Evolutionary conservation across 2,888 invertebrate species (phyloP).

Genomic region (Physocephala rufipes): DNA sequence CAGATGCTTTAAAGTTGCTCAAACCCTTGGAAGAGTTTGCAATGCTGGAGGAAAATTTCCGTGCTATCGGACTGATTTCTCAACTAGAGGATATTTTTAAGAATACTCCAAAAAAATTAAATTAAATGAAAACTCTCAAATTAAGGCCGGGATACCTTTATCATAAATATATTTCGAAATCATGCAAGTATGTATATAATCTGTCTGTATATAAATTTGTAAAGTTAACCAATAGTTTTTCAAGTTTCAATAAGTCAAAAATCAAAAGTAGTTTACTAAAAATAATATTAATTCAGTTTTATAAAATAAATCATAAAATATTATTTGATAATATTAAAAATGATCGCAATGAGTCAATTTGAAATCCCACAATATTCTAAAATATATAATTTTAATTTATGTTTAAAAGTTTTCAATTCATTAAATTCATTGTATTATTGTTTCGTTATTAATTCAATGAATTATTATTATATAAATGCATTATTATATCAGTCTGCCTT

Average conservation of each 20-base stretch:
- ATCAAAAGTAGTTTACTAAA: too few relatives aligned
- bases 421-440: too few relatives aligned
- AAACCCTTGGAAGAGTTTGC: conserved; percentile 62
- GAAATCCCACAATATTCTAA: too few relatives aligned
- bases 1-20: conserved; percentile 57
- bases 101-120: conserved; percentile 31
- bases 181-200: not conserved
- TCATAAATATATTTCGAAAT: conserved; percentile 41
- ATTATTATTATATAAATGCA: too few relatives aligned
- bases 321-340: not conserved
- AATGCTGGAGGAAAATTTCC: conserved; percentile 58
- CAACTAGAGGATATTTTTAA: conserved; percentile 60
- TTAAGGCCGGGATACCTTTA: conserved; percentile 32
- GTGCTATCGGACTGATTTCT: conserved; percentile 60
- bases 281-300: not conserved
- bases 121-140: not conserved
- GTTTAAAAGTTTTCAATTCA: too few relatives aligned
- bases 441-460: too few relatives aligned
- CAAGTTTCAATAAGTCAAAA: too few relatives aligned
- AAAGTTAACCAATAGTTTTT: too few relatives aligned
- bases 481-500: too few relatives aligned
- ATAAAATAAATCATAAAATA: not conserved
- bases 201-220: not conserved
- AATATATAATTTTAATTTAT: too few relatives aligned
- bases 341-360: too few relatives aligned